Conservation (phyloP, 2,888 invertebrate species). For the Pyrgus malvae region DNA sequence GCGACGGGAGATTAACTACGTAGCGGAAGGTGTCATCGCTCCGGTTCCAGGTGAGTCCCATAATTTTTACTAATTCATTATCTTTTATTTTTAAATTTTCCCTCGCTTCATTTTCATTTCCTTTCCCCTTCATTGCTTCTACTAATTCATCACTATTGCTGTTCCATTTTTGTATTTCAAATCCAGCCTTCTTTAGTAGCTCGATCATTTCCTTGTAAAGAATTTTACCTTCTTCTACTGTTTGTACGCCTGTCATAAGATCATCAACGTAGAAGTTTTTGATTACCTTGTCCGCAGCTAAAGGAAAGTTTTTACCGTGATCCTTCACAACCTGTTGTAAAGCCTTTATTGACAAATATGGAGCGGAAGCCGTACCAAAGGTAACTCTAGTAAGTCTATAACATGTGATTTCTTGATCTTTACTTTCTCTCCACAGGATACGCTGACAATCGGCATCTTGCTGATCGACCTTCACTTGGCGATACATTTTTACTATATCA, state of each 20-base stretch:
- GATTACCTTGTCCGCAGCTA: constrained; percentile 19
- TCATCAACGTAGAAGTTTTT: constrained; percentile 35
- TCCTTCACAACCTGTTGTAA: constrained; percentile 31
- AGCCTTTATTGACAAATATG: constrained; percentile 30
- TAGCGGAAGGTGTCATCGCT: constrained; percentile 32
- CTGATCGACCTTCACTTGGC: constrained; percentile 27
- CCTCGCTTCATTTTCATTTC: background rate
- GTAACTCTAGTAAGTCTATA: constrained; percentile 29
- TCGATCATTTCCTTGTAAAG: constrained; percentile 33
- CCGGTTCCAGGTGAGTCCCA: constrained; percentile 33
- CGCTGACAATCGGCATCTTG: constrained; percentile 31
- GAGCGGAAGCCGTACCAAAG: constrained; percentile 32
- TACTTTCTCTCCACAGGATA: constrained; percentile 30
- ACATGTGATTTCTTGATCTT: constrained; percentile 7
- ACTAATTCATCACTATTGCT: constrained; percentile 28
- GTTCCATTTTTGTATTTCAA: constrained; percentile 34
- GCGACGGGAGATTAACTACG: constrained; percentile 26
- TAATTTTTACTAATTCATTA: constrained; percentile 32
- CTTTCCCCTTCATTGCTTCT: constrained; percentile 9
- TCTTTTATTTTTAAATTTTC: constrained; percentile 30
- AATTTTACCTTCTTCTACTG: constrained; percentile 29
- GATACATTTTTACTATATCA: constrained; percentile 42
- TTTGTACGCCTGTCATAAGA: constrained; percentile 34
- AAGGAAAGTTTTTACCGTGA: constrained; percentile 25
- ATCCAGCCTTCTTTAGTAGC: constrained; percentile 34